A percentile compares a stretch with the other conserved stretches of the same genome.
Evolutionary conservation across 2,113 vertebrate genomes (phyloP).

Genomic region (Atrichornis clamosus): DNA sequence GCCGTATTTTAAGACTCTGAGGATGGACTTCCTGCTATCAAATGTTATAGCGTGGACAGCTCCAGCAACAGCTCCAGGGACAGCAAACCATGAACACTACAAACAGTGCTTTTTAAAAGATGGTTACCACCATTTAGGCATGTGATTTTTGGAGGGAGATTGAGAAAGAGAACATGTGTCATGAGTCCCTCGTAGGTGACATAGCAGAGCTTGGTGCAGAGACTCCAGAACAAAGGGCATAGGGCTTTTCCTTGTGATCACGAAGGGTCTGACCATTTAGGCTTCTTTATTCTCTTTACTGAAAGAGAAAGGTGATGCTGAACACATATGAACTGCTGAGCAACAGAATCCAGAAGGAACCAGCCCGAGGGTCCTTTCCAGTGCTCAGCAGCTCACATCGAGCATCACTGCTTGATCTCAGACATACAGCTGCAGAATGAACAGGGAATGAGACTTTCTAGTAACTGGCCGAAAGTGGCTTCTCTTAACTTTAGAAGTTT

Average conservation of each 20-base stretch:
- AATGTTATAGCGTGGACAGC: not conserved
- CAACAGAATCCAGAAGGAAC: not conserved
- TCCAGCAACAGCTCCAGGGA: not conserved
- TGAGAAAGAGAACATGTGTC: not conserved
- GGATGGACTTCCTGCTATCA: not conserved
- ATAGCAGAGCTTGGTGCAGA: not conserved
- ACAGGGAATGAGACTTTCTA: not conserved
- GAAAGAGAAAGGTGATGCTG: not conserved
- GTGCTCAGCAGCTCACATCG: not conserved
- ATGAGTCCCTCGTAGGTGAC: not conserved
- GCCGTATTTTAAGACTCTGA: not conserved
- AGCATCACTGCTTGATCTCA: not conserved
- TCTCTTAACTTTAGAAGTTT: not conserved
- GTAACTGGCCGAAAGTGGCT: not conserved
- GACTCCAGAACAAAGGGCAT: not conserved
- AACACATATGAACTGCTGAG: not conserved
- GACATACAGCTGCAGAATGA: not conserved
- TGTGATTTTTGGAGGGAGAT: not conserved
- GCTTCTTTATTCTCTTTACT: not conserved
- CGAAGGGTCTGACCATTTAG: not conserved
- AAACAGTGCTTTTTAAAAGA: not conserved
- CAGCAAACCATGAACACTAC: not conserved
- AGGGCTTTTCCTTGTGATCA: not conserved
- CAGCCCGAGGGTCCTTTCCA: not conserved
- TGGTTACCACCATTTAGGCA: not conserved